A percentile compares a stretch with the other conserved stretches of the same genome.
Conservation (phyloP, 2,113 vertebrate species). For the Dasypus novemcinctus region DNA sequence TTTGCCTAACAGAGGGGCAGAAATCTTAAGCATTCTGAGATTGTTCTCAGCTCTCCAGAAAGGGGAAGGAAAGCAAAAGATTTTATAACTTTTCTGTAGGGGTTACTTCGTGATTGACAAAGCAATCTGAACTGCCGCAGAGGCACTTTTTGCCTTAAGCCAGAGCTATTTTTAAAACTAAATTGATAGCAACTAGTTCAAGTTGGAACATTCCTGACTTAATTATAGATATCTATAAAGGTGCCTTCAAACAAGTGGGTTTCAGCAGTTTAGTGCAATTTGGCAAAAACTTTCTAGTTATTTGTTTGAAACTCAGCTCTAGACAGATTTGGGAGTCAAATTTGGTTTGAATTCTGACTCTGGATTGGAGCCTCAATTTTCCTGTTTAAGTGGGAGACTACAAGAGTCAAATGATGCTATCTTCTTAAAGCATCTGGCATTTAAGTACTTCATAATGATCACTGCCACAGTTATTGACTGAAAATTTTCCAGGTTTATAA, state of each 20-base stretch:
- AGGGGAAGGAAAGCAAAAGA: neutral
- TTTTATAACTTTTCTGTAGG: neutral
- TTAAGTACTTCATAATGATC: neutral
- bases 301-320: neutral
- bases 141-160: neutral
- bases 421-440: neutral
- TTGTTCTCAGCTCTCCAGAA: neutral
- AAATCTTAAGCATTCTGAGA: neutral
- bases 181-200: constrained; percentile 42
- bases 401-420: neutral
- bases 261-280: neutral
- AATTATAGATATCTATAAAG: constrained; percentile 34
- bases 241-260: neutral
- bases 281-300: neutral
- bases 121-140: neutral
- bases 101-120: neutral
- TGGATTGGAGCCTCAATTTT: neutral
- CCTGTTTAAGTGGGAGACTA: neutral
- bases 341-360: neutral
- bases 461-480: neutral
- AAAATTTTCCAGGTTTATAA: neutral
- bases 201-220: constrained; percentile 59
- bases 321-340: neutral
- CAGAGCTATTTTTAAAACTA: constrained; percentile 52
- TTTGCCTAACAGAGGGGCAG: neutral